Evolutionary conservation across 30 jellyfish, hydroid and myxozoan species (phyloP), one percentile per base, ranked within the genome.

Genomic region (Hydractinia symbiolongicarpus): DNA sequence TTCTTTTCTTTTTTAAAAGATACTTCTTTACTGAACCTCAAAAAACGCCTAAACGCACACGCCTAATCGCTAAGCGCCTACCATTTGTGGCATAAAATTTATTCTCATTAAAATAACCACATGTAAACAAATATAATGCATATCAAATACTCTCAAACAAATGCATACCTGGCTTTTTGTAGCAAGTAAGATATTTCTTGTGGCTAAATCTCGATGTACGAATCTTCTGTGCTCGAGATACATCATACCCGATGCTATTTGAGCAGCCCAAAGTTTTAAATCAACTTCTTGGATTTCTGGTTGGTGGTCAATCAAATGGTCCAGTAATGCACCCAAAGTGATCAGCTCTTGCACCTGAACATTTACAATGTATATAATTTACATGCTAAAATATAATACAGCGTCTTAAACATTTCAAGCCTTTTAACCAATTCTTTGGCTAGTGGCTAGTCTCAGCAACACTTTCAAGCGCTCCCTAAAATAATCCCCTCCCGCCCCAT

Each of bases 241-340:
- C 90, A 88, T 90, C 97, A 90, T 90, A 10, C 97, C 97, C 90
- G 90, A 90, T 4, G 97, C 97, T 4, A 90, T 90, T 79, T 90
- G 97, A 15, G 95, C 94, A 4, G 97, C 97, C 97, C 97, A 90
- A 4, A 90, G 58, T 72, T 84, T 90, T 56, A 90, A 68, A 73
- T 90, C 84, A 75, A 76, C 83, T 61, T 76, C 95, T 21, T 76
- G 16, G 6, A 90, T 72, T 58, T 90, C 95, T 55, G 54, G 51
- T 58, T 85, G 97, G 69, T 84, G 88, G 69, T 90, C 97, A 61
- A 90, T 90, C 40, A 90, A 80, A 79, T 57, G 84, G 69, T 90
- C 97, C 44, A 90, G 84, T 53, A 90, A 81, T 52, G 97, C 97
- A 55, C 97, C 97, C 97, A 90, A 80, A 40, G 95, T 61, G 21